These are phyloP conservation scores for Phrynocephalus forsythii DNA, from an alignment of 2,797 vertebrate species.

Conservation along the genomic window DNA sequence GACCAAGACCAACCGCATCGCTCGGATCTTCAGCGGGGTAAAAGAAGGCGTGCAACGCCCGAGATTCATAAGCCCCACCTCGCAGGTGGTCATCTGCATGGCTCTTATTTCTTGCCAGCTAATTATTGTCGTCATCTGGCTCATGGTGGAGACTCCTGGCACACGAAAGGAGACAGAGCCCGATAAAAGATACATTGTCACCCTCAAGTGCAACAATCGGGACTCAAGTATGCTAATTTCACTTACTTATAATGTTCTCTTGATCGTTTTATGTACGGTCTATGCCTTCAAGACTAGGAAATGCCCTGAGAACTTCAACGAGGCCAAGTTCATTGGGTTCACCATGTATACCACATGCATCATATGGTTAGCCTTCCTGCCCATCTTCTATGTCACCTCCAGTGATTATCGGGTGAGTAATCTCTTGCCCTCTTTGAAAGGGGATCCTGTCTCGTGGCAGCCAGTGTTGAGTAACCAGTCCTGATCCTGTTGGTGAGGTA, in stretches of 20 bases:
- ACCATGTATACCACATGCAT: conserved; percentile 99
- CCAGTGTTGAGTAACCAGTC: not conserved
- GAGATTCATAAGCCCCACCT: conserved; percentile 94
- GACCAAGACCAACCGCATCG: conserved; percentile 98
- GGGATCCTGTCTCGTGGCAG: rapidly evolving
- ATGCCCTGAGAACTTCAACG: conserved; percentile 98
- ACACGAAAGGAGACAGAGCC: conserved; percentile 92
- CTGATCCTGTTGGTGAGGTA: not conserved
- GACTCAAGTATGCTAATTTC: conserved; percentile 97
- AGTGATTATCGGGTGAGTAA: conserved; percentile 94
- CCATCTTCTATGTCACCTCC: conserved; percentile 98
- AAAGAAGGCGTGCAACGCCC: conserved; percentile 94
- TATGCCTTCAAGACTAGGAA: conserved; percentile 99
- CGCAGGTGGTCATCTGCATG: conserved; percentile 95
- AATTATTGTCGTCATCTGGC: conserved; percentile 91
- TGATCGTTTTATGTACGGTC: conserved; percentile 96
- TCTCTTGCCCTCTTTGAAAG: rapidly evolving
- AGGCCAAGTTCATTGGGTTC: conserved; percentile 99
- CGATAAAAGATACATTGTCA: conserved; percentile 93
- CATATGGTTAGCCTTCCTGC: conserved; percentile 99
- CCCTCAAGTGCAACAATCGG: conserved; percentile 93
- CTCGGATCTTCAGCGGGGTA: conserved; percentile 94
- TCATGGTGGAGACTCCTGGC: conserved; percentile 92
- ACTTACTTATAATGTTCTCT: conserved; percentile 94
- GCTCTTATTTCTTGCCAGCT: conserved; percentile 96